A percentile compares a stretch with the other conserved stretches of the same genome.
These are phyloP conservation scores for Pogonomyrmex barbatus DNA, from an alignment of 1,140 invertebrate species.

Conservation along the genomic window DNA sequence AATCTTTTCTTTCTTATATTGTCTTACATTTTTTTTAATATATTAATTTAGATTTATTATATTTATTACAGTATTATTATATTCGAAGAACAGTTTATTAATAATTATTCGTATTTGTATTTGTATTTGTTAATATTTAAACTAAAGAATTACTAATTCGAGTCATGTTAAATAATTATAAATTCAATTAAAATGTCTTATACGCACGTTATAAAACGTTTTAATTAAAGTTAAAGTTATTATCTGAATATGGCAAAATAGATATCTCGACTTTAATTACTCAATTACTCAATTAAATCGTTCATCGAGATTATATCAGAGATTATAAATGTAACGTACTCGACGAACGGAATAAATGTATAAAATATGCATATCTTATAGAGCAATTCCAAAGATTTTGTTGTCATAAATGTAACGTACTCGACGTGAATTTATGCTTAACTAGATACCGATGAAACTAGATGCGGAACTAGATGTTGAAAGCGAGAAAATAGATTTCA, in stretches of 20 bases:
- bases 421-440: too few species aligned
- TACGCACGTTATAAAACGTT: neutral
- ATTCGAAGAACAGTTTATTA: neutral
- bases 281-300: too few species aligned
- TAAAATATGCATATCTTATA: too few species aligned
- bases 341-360: too few species aligned
- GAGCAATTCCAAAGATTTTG: too few species aligned
- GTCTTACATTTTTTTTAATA: neutral
- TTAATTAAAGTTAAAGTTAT: neutral
- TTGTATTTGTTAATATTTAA: neutral
- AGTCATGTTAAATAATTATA: neutral
- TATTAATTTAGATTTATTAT: neutral
- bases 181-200: neutral
- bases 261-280: neutral
- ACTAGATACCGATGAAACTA: too few species aligned
- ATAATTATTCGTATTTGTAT: neutral
- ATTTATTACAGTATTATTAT: neutral
- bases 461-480: too few species aligned
- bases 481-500: too few species aligned
- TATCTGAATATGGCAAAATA: neutral
- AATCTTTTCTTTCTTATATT: neutral
- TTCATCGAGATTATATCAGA: too few species aligned
- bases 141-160: neutral
- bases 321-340: too few species aligned
- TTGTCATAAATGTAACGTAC: too few species aligned